These are phyloP conservation scores for Rhamphomyia laevipes DNA, from an alignment of 2,888 invertebrate species.

Conservation along the genomic window DNA sequence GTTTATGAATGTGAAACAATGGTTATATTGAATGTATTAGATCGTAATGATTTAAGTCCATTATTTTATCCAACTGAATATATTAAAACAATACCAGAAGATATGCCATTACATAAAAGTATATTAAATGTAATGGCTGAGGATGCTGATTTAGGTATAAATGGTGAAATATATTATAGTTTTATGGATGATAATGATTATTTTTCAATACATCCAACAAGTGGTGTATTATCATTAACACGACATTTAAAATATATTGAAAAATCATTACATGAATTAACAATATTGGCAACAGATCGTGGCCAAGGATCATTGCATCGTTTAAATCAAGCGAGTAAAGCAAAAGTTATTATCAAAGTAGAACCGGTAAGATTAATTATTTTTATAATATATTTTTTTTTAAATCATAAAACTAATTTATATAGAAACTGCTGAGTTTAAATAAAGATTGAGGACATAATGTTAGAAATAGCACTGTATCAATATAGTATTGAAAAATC, in stretches of 20 bases:
- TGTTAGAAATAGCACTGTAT: too few relatives aligned
- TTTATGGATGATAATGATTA: conserved; percentile 67
- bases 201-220: conserved; percentile 88
- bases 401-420: too few relatives aligned
- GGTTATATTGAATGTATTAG: conserved; percentile 60
- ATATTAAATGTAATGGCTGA: conserved; percentile 73
- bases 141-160: conserved; percentile 91
- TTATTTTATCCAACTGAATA: conserved; percentile 86
- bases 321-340: conserved; percentile 53
- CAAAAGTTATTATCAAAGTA: conserved; percentile 64
- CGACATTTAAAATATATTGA: conserved; percentile 63
- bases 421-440: too few relatives aligned
- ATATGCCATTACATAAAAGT: conserved; percentile 72
- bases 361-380: conserved; percentile 39
- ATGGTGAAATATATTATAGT: conserved; percentile 95
- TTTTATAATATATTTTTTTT: too few relatives aligned
- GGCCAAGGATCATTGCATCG: conserved; percentile 44
- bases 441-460: too few relatives aligned
- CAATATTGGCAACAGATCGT: conserved; percentile 76
- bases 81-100: conserved; percentile 76
- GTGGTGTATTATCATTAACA: conserved; percentile 75
- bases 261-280: conserved; percentile 56
- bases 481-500: too few relatives aligned
- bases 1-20: conserved; percentile 57
- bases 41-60: conserved; percentile 87